phyloP scores from a whole-genome alignment of 1,140 invertebrate genomes.

The Drosophila nikananu region DNA sequence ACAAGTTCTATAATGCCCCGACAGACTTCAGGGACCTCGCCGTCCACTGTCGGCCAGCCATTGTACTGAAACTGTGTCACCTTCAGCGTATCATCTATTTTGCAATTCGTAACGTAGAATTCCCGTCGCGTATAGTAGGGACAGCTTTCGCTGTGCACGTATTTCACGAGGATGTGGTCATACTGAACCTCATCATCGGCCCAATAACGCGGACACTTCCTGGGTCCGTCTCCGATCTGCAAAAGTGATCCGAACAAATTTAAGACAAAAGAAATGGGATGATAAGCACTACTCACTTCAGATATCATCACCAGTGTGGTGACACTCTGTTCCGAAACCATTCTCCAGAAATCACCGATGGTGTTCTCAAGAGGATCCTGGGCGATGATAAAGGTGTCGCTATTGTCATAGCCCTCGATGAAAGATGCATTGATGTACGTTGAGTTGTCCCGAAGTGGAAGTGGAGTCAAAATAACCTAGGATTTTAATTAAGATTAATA shows the following conservation, averaged over 20 bases:
- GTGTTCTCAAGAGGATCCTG: constrained; percentile 97
- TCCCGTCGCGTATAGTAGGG: constrained; percentile 94
- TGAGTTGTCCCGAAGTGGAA: constrained; percentile 93
- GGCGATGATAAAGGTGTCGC: constrained; percentile 97
- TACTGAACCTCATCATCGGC: constrained; percentile 93
- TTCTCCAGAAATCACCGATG: constrained; percentile 97
- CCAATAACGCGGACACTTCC: constrained; percentile 96
- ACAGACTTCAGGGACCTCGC: constrained; percentile 94
- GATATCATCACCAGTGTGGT: constrained; percentile 97
- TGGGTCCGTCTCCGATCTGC: constrained; percentile 89
- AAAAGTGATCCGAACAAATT: constrained; percentile 15
- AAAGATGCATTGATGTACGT: constrained; percentile 99
- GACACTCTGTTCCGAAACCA: constrained; percentile 97
- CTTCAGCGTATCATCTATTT: constrained; percentile 89
- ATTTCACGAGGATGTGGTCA: constrained; percentile 94
- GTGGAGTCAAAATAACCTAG: constrained; percentile 87
- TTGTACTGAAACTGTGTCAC: constrained; percentile 95
- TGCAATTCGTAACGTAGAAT: constrained; percentile 92
- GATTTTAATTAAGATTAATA: not conserved
- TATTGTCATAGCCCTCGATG: constrained; percentile 98
- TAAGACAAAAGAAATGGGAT: not conserved
- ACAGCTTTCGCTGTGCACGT: constrained; percentile 94
- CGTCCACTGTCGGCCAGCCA: constrained; percentile 94
- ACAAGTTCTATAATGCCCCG: constrained; percentile 93
- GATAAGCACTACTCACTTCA: constrained; percentile 88